Percentiles rank a stretch among this genome's conserved stretches.
phyloP scores from a whole-genome alignment of 2,888 invertebrate species.

The Euspilapteryx auroguttella region DNA sequence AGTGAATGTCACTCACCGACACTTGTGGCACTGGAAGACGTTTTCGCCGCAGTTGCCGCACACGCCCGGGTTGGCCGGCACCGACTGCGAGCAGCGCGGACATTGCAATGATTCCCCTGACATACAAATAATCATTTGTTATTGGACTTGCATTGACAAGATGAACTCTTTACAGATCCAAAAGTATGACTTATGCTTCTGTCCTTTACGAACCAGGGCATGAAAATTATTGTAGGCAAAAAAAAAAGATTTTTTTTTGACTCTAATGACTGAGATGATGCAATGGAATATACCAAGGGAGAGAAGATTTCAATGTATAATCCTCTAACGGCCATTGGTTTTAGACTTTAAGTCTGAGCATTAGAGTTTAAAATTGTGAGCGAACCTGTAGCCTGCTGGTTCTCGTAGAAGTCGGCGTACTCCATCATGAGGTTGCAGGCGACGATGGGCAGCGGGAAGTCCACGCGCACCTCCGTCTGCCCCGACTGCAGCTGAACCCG shows the following conservation, averaged over 20 bases:
- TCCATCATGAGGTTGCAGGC: conserved; percentile 99
- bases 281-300: too few relatives aligned
- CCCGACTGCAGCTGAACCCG: conserved; percentile 87
- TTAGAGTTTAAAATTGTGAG: too few relatives aligned
- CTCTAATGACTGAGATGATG: too few relatives aligned
- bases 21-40: conserved; percentile 98
- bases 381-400: conserved; percentile 88
- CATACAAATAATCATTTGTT: conserved; percentile 2
- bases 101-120: conserved; percentile 86
- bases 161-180: too few relatives aligned
- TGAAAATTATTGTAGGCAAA: too few relatives aligned
- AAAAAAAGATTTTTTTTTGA: too few relatives aligned
- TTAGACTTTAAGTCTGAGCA: too few relatives aligned
- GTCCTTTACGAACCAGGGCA: too few relatives aligned
- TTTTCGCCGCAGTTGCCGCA: conserved; percentile 98
- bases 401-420: conserved; percentile 97
- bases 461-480: conserved; percentile 94
- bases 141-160: too few relatives aligned
- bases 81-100: conserved; percentile 94
- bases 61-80: conserved; percentile 96
- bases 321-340: too few relatives aligned
- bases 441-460: conserved; percentile 94
- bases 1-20: conserved; percentile 60
- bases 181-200: too few relatives aligned
- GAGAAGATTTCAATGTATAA: too few relatives aligned